These are phyloP conservation scores for Drosophila imparisetae DNA, from an alignment of 2,888 invertebrate genomes.

Conservation along the genomic window DNA sequence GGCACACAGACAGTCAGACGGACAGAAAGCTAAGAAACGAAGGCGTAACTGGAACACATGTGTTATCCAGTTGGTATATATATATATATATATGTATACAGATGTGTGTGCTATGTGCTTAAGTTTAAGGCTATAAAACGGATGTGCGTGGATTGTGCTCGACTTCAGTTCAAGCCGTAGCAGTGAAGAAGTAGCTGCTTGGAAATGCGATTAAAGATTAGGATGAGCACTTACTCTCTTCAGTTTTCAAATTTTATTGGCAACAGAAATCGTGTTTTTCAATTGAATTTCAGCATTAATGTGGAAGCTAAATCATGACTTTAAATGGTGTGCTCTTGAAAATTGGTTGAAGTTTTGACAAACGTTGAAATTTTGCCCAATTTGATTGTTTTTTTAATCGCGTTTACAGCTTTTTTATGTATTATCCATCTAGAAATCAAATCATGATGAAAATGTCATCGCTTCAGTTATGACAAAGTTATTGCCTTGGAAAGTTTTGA, in stretches of 20 bases:
- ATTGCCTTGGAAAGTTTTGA: not conserved
- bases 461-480: not conserved
- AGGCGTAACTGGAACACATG: constrained; percentile 25
- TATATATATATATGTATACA: not conserved
- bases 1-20: constrained; percentile 4
- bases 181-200: constrained; percentile 6
- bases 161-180: constrained; percentile 13
- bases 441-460: not conserved
- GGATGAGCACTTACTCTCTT: not conserved
- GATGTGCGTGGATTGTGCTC: constrained; percentile 32
- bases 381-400: too few species aligned
- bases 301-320: not conserved
- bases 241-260: not conserved
- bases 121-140: constrained; percentile 18
- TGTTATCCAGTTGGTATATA: constrained; percentile 21
- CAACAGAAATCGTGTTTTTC: not conserved
- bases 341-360: not conserved
- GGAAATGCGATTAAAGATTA: constrained; percentile 20
- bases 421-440: not conserved
- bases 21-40: not conserved
- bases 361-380: not conserved
- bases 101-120: constrained; percentile 17
- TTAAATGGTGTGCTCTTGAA: not conserved
- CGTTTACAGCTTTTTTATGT: too few species aligned
- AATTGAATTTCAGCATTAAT: not conserved